Evolutionary conservation across 2,888 invertebrate species (phyloP).

Genomic region (Heteromyza rotundicornis): DNA sequence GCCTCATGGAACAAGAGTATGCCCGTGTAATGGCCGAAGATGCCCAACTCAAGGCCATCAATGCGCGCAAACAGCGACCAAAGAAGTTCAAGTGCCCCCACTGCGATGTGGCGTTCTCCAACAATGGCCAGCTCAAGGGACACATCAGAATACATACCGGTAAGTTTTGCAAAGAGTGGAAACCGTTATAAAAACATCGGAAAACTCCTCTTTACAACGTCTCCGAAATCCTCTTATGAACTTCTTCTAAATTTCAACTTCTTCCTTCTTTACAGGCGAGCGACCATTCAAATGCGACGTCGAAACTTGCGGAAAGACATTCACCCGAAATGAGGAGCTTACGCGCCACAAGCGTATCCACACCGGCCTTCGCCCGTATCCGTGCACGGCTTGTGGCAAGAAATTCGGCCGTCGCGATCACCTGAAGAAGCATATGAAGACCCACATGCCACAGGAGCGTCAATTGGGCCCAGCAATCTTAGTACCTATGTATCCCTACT

Average conservation of each 20-base stretch:
- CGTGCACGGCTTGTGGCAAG: slow-evolving; percentile 88
- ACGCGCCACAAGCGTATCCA: slow-evolving; percentile 92
- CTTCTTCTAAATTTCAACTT: background rate
- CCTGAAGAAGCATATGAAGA: slow-evolving; percentile 90
- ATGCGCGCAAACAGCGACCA: slow-evolving; percentile 78
- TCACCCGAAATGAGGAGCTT: slow-evolving; percentile 89
- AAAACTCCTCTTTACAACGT: too few relatives aligned
- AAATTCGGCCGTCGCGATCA: slow-evolving; percentile 94
- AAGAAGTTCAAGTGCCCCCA: slow-evolving; percentile 91
- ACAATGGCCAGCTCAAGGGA: slow-evolving; percentile 90
- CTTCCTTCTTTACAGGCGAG: slow-evolving; percentile 68
- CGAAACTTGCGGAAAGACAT: slow-evolving; percentile 85
- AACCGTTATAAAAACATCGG: too few relatives aligned
- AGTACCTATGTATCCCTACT: slow-evolving; percentile 68
- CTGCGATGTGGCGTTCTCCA: slow-evolving; percentile 90
- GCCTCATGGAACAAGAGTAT: slow-evolving; percentile 74
- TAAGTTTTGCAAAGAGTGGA: too few relatives aligned
- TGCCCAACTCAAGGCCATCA: slow-evolving; percentile 72
- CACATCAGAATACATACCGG: slow-evolving; percentile 92
- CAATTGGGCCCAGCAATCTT: slow-evolving; percentile 70
- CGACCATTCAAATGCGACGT: slow-evolving; percentile 87
- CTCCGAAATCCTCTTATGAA: too few relatives aligned
- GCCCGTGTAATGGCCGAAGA: slow-evolving; percentile 74
- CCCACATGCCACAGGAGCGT: slow-evolving; percentile 73
- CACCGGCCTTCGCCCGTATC: slow-evolving; percentile 83